Evolutionary conservation across 2,888 invertebrate species (phyloP).

Genomic region (Drosophila kanekoi): DNA sequence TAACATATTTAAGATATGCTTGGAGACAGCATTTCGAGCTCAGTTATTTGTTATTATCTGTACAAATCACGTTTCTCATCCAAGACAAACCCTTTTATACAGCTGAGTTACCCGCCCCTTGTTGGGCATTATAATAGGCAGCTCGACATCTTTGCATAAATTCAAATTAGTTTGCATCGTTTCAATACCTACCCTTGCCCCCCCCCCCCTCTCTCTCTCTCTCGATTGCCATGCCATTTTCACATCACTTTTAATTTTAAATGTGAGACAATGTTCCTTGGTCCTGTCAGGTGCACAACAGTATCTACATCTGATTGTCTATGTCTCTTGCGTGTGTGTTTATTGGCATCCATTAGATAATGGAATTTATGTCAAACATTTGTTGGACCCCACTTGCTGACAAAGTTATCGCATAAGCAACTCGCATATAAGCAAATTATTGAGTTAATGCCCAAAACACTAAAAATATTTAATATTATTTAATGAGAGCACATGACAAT

Average conservation of each 20-base stretch:
- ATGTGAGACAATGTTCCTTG: conserved; percentile 62
- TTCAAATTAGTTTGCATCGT: conserved; percentile 71
- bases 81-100: background rate
- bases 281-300: conserved; percentile 67
- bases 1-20: no score
- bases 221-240: conserved; percentile 4
- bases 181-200: conserved; percentile 1
- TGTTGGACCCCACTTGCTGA: conserved; percentile 31
- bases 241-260: conserved; percentile 76
- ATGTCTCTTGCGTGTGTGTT: conserved; percentile 27
- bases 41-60: no score
- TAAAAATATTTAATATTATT: conserved; percentile 17
- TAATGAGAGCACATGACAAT: background rate
- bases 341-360: conserved; percentile 80
- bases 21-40: no score
- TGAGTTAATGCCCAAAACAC: conserved; percentile 8
- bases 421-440: conserved; percentile 13
- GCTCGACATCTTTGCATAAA: conserved; percentile 62
- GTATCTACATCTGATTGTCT: conserved; percentile 55
- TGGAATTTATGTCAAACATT: conserved; percentile 73
- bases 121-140: conserved; percentile 22
- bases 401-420: conserved; percentile 6
- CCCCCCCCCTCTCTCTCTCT: background rate
- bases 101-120: background rate
- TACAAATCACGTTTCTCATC: no score